Percentiles rank a stretch among this genome's conserved stretches.
Conservation (phyloP, 2,113 vertebrate species). For the Amazona vittata region DNA sequence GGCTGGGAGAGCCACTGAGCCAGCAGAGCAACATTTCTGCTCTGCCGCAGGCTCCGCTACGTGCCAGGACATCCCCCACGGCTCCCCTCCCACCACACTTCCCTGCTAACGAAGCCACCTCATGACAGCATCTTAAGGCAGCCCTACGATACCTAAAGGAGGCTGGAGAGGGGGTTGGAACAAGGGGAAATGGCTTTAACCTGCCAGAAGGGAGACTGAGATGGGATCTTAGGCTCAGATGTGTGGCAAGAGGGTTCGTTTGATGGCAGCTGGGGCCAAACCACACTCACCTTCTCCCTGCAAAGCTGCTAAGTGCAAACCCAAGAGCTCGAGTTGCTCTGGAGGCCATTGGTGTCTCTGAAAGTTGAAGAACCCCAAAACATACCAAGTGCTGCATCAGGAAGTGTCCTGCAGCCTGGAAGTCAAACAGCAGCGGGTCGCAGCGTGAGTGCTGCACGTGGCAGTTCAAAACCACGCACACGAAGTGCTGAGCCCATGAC, state of each 20-base stretch:
- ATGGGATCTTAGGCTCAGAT: not conserved
- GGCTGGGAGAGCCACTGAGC: conserved; percentile 45
- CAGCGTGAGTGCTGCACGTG: not conserved
- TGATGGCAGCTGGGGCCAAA: not conserved
- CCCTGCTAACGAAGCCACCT: not conserved
- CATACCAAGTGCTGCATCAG: rapidly evolving
- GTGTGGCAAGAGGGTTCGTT: rapidly evolving
- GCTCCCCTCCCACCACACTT: not conserved
- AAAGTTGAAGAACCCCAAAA: rapidly evolving
- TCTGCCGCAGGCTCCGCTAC: not conserved
- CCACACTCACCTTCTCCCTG: not conserved
- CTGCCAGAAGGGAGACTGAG: not conserved
- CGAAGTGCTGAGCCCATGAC: not conserved
- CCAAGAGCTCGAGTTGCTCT: not conserved
- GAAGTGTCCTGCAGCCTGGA: rapidly evolving
- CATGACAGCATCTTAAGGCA: not conserved
- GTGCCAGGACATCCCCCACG: not conserved
- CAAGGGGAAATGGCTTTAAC: not conserved
- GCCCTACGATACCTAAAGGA: not conserved
- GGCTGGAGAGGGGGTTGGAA: not conserved
- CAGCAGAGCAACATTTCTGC: conserved; percentile 63
- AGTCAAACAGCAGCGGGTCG: not conserved
- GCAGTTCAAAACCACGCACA: rapidly evolving
- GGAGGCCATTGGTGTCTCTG: not conserved
- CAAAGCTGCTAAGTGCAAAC: not conserved